phyloP scores from a whole-genome alignment of 2,888 invertebrate species.

The Sepioteuthis lessoniana region DNA sequence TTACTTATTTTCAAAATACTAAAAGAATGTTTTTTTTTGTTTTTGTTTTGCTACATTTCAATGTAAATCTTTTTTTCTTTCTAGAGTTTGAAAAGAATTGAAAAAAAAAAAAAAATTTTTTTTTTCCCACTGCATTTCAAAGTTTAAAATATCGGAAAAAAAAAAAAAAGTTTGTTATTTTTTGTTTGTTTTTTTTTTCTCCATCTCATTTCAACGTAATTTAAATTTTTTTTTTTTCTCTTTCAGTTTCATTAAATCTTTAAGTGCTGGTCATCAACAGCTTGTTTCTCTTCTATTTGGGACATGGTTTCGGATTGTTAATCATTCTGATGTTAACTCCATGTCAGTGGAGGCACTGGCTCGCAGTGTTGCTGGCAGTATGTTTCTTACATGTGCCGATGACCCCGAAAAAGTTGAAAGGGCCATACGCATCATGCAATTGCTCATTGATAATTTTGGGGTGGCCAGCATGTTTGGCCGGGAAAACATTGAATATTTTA shows the following conservation, averaged over 20 bases:
- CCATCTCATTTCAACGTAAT: background rate
- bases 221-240: conserved; percentile 39
- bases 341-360: conserved; percentile 75
- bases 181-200: too few species aligned
- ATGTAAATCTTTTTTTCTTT: too few species aligned
- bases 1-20: too few species aligned
- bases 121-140: too few species aligned
- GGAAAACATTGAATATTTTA: conserved; percentile 74
- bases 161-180: too few species aligned
- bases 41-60: too few species aligned
- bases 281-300: conserved; percentile 95
- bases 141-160: too few species aligned
- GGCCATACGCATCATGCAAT: conserved; percentile 95
- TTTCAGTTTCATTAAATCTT: conserved; percentile 86
- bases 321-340: conserved; percentile 73
- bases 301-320: conserved; percentile 80
- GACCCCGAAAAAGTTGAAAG: conserved; percentile 71
- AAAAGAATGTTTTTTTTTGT: too few species aligned
- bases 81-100: too few species aligned
- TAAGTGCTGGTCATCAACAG: conserved; percentile 80
- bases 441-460: conserved; percentile 97
- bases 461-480: conserved; percentile 92
- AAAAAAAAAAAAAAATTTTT: too few species aligned
- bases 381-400: conserved; percentile 74
- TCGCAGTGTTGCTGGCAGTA: conserved; percentile 73